A percentile compares a stretch with the other conserved stretches of the same genome.
Conservation (phyloP, 1,140 invertebrate genomes). For the Nasonia vitripennis region DNA sequence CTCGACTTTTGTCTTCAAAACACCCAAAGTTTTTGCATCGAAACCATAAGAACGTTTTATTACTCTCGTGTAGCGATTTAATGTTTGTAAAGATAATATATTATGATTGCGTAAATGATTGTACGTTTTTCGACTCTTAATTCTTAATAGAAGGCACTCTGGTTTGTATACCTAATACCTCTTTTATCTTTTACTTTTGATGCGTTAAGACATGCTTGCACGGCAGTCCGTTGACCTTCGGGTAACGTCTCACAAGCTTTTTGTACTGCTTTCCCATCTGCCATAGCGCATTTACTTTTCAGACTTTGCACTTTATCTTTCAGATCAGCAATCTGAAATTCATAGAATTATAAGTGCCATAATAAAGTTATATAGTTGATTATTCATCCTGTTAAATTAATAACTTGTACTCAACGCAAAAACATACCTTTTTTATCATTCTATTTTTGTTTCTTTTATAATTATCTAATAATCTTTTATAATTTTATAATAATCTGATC, state of each 20-base stretch:
- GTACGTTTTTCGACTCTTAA: slow-evolving; percentile 47
- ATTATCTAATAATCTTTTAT: too few relatives aligned
- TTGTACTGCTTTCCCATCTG: neutral
- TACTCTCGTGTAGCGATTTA: slow-evolving; percentile 10
- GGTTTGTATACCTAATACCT: slow-evolving; percentile 35
- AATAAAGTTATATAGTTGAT: too few relatives aligned
- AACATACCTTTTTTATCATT: neutral
- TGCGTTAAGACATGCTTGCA: slow-evolving; percentile 29
- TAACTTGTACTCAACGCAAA: too few relatives aligned
- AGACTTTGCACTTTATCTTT: too few relatives aligned
- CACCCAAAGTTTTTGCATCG: slow-evolving; percentile 4
- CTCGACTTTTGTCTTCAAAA: slow-evolving; percentile 6
- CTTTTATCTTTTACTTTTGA: slow-evolving; percentile 11
- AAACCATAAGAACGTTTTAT: slow-evolving; percentile 45
- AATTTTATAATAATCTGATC: too few relatives aligned
- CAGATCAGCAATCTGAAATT: too few relatives aligned
- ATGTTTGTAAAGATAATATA: slow-evolving; percentile 21
- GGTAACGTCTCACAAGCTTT: slow-evolving; percentile 3
- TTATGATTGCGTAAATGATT: slow-evolving; percentile 33
- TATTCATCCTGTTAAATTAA: too few relatives aligned
- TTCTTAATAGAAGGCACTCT: slow-evolving; percentile 48
- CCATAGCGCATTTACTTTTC: too few relatives aligned
- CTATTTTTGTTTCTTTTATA: too few relatives aligned
- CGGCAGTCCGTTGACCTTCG: neutral
- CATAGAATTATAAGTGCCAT: too few relatives aligned